Evolutionary conservation across 2,113 vertebrate genomes (phyloP), one percentile per base, ranked within the genome.

Genomic region (Ictidomys tridecemlineatus): DNA sequence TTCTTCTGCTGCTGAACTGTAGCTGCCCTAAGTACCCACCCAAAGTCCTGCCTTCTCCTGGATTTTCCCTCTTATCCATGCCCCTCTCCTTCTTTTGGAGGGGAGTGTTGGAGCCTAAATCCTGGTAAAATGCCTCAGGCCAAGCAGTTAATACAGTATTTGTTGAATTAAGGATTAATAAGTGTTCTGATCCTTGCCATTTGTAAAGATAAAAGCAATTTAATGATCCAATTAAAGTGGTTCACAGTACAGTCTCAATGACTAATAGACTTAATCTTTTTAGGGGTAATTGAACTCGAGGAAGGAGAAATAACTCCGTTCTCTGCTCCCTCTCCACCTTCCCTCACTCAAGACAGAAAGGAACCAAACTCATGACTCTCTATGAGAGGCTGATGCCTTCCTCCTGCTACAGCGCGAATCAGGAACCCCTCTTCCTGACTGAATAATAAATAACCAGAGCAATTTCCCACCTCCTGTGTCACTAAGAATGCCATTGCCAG

Each of bases 121-220:
- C 61, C 61, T 63, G 61, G 61, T 63, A 51, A 37, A 79, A 39
- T 53, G 5, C 22, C 22, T 16, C 69, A 70, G 45, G 34, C 7
- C 65, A 94, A 89, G 94, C 3, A 76, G 72, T 67, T 76, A 70
- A 79, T 51, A 17, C 0, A 56, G 34, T n/a, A 14, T 85, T 53
- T 70, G 34, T 30, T 91, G 48, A 95, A 85, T 53, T 86, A 91
- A 91, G 53, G 45, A 82, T 53, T 51, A 78, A 37, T 67, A 65
- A 76, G 13, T 32, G 5, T 51, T 79, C 69, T 53, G 28, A 83
- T 42, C 18, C 48, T n/a, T 48, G 30, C 56, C 16, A 53, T 74
- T 53, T 92, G 11, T 93, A 94, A 93, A 94, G 86, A 87, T 67
- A 77, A 96, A 91, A 93, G 53, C 76, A 72, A 85, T n/a, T 80